Evolutionary conservation across 2,797 vertebrate species (phyloP).

Genomic region (Allobates femoralis): DNA sequence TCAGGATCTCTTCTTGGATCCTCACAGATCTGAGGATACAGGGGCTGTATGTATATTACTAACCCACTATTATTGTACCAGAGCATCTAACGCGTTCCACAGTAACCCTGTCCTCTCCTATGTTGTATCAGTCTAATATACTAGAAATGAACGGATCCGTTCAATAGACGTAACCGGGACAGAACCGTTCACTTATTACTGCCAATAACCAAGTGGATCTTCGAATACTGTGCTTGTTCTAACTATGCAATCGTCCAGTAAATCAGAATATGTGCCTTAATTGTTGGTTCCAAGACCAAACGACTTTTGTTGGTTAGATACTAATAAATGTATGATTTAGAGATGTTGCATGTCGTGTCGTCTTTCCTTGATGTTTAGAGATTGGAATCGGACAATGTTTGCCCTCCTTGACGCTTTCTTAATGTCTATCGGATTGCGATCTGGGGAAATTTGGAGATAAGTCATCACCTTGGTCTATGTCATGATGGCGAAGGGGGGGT

Average conservation of each 20-base stretch:
- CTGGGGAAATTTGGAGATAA: too few species aligned
- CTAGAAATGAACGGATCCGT: neutral
- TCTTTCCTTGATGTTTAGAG: neutral
- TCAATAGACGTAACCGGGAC: neutral
- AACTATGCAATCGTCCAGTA: conserved; percentile 52
- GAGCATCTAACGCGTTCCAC: neutral
- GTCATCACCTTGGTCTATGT: too few species aligned
- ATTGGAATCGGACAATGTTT: too few species aligned
- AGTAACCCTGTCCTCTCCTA: neutral
- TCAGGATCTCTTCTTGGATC: neutral
- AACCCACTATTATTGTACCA: neutral
- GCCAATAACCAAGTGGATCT: conserved; percentile 1
- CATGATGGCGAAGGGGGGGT: too few species aligned
- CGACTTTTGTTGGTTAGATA: conserved; percentile 36
- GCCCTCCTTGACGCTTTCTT: too few species aligned
- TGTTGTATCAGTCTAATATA: neutral
- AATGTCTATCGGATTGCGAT: too few species aligned
- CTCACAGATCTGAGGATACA: neutral
- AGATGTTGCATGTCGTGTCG: neutral
- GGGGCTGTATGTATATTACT: neutral
- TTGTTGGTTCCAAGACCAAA: conserved; percentile 45
- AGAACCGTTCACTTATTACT: neutral
- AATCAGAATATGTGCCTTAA: conserved; percentile 59
- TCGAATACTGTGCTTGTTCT: conserved; percentile 31
- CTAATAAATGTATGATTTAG: conserved; percentile 51